Evolutionary conservation across 2,888 invertebrate species (phyloP), one percentile per base, ranked within the genome.

Genomic region (Phortica okadai): DNA sequence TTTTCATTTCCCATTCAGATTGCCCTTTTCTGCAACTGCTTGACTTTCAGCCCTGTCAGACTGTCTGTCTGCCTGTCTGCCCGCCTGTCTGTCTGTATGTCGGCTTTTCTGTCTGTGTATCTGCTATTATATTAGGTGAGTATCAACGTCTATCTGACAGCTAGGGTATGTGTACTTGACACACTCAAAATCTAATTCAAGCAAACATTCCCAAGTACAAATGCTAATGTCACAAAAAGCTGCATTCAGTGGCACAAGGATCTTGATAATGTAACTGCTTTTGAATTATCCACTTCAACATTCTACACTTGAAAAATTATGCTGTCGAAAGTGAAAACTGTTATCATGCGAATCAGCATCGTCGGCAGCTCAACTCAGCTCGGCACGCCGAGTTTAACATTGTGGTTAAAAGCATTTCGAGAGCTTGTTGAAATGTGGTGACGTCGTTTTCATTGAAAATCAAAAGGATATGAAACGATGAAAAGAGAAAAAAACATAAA

Each of bases 281-380:
- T 69, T 69, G 69, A 69, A 69, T 69, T 69, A 69, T 69, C 2
- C 69, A 69, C 69, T 69, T 50, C 45, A 69, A 45, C 25, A 21
- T 69, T 44, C 21, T 21, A 41, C 69, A 69, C 69, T 69, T 69
- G 69, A 45, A 69, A 69, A 69, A 69, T 69, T 69, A 69, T 69
- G 69, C 69, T 69, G 45, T 69, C 69, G 69, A 69, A 69, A 69
- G 69, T 69, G 67, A 67, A 69, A 45, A 69, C 69, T 69, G 67
- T 67, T 69, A 69, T 69, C 69, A 69, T n/a, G 16, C 25, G 50
- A 1, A 69, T 69, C 69, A 69, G 69, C 21, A 5, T 67, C 14
- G 67, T 67, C n/a, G 67, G 42, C 44, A 25, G 64, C 33, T 33
- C 44, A 25, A 41, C 33, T 33, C 10, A 14, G 56, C 16, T 56